phyloP scores from a whole-genome alignment of 2,113 vertebrate species.

The Dasypus novemcinctus region DNA sequence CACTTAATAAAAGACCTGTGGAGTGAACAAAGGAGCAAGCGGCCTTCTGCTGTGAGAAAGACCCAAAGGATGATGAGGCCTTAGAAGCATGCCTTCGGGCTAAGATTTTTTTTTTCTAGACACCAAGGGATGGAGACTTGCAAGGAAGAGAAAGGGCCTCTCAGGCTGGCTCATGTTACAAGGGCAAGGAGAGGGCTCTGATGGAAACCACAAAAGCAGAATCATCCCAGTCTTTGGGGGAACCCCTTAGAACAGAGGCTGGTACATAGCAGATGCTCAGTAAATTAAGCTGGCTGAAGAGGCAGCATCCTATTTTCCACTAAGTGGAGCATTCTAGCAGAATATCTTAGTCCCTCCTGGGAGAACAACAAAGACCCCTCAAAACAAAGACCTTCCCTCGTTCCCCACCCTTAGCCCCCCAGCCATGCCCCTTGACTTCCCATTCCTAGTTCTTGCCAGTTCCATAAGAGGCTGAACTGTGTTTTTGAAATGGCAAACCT shows the following conservation, averaged over 20 bases:
- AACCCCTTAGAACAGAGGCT: neutral
- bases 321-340: neutral
- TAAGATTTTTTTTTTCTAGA: neutral
- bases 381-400: neutral
- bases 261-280: neutral
- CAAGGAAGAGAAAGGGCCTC: neutral
- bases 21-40: neutral
- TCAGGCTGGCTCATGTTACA: neutral
- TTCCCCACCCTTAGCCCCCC: neutral
- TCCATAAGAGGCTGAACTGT: neutral
- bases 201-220: neutral
- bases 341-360: neutral
- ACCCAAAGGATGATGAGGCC: neutral
- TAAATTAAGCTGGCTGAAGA: neutral
- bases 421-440: neutral
- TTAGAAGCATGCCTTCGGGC: neutral
- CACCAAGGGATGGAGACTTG: neutral
- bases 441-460: neutral
- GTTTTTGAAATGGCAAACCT: slow-evolving; percentile 42
- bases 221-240: neutral
- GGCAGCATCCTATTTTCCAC: neutral
- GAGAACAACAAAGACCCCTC: neutral
- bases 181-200: neutral
- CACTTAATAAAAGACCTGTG: neutral
- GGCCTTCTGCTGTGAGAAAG: neutral